Evolutionary conservation across 2,113 vertebrate species (phyloP).

Genomic region (Alexandromys fortis): DNA sequence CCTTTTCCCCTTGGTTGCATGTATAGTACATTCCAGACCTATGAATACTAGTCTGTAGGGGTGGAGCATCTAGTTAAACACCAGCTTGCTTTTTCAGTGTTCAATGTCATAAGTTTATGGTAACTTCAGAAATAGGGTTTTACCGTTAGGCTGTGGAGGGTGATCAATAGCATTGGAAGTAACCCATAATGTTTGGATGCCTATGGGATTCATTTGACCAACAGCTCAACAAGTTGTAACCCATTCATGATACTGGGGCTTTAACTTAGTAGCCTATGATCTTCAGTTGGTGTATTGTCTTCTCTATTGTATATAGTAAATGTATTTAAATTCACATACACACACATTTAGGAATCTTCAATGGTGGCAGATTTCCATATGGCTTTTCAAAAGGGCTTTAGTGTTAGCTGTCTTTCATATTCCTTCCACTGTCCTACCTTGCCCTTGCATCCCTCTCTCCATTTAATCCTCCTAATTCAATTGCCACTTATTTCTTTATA

Average conservation of each 20-base stretch:
- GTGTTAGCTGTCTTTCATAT: not conserved
- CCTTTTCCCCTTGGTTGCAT: not conserved
- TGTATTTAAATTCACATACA: not conserved
- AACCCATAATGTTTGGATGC: not conserved
- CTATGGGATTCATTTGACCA: not conserved
- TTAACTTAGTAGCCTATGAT: not conserved
- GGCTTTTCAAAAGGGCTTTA: not conserved
- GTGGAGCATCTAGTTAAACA: not conserved
- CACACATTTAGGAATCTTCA: not conserved
- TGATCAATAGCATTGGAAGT: not conserved
- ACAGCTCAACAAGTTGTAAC: not conserved
- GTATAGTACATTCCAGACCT: not conserved
- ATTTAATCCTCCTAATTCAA: not conserved
- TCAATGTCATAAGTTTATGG: not conserved
- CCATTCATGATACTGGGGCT: not conserved
- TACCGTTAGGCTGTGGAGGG: not conserved
- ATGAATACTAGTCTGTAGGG: not conserved
- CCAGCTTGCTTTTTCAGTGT: not conserved
- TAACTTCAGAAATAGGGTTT: not conserved
- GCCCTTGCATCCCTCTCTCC: not conserved
- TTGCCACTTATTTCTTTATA: not conserved
- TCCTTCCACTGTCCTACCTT: not conserved
- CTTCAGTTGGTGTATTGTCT: not conserved
- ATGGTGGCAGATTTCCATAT: not conserved
- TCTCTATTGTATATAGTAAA: not conserved